phyloP scores from a whole-genome alignment of 1,140 invertebrate genomes.

The Lepidurus couesii region DNA sequence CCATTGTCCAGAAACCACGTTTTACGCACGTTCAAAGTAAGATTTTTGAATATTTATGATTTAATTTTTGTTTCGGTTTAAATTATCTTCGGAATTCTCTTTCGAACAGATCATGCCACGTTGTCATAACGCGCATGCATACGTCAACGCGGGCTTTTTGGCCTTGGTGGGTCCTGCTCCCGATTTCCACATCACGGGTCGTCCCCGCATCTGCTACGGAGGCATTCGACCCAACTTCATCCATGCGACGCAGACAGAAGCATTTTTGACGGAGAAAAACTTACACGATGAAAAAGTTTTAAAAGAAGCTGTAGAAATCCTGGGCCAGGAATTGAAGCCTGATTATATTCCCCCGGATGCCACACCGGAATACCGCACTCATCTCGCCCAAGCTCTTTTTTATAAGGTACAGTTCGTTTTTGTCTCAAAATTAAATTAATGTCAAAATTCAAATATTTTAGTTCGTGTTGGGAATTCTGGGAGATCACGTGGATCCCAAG shows the following conservation, averaged over 20 bases:
- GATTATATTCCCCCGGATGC: slow-evolving; percentile 57
- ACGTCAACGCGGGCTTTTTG: slow-evolving; percentile 71
- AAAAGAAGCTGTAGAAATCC: slow-evolving; percentile 51
- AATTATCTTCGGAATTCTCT: background rate
- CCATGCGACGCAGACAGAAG: slow-evolving; percentile 62
- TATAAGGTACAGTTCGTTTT: slow-evolving; percentile 60
- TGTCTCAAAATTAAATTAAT: background rate
- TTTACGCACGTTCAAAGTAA: slow-evolving; percentile 50
- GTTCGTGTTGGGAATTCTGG: slow-evolving; percentile 49
- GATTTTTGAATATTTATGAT: slow-evolving; percentile 10
- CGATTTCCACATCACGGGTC: slow-evolving; percentile 45
- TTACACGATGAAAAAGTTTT: slow-evolving; percentile 52
- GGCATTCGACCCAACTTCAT: slow-evolving; percentile 64
- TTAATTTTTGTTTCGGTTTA: background rate
- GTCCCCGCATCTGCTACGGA: slow-evolving; percentile 58
- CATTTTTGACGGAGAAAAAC: slow-evolving; percentile 54
- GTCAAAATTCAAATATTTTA: slow-evolving; percentile 41
- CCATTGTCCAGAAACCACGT: slow-evolving; percentile 38
- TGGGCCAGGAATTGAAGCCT: slow-evolving; percentile 58
- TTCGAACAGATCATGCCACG: slow-evolving; percentile 63
- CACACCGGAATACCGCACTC: slow-evolving; percentile 54
- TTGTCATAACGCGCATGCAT: slow-evolving; percentile 74
- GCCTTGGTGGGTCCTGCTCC: slow-evolving; percentile 53
- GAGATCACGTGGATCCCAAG: slow-evolving; percentile 34
- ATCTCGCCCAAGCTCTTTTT: slow-evolving; percentile 59